Evolutionary conservation across 1,140 invertebrate species (phyloP).

Genomic region (Asobara japonica): DNA sequence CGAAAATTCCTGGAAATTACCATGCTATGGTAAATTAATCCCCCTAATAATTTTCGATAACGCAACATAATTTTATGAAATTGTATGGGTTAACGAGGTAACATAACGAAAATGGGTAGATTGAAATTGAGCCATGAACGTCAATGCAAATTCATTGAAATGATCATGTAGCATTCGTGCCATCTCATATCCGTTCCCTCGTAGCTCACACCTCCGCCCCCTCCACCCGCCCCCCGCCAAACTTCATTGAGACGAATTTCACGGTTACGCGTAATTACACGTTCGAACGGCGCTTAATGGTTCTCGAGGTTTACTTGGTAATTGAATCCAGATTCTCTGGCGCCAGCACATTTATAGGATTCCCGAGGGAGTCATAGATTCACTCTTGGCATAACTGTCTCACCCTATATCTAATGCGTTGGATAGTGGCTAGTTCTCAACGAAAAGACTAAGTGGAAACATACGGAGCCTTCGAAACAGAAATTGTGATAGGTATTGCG

Average conservation of each 20-base stretch:
- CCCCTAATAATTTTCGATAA: no score
- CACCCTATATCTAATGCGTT: background rate
- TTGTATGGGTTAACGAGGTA: background rate
- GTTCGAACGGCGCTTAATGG: conserved; percentile 54
- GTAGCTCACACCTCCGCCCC: background rate
- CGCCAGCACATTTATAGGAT: conserved; percentile 45
- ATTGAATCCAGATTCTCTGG: conserved; percentile 56
- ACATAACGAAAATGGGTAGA: no score
- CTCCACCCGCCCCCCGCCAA: background rate
- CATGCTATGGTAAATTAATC: no score
- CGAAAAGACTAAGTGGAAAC: background rate
- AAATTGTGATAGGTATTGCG: no score
- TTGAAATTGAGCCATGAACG: background rate
- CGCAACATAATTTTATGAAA: background rate
- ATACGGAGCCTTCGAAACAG: background rate
- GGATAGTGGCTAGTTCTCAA: conserved; percentile 1
- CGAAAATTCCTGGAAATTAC: no score
- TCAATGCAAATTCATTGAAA: conserved; percentile 28
- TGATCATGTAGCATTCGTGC: conserved; percentile 2
- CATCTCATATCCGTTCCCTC: background rate
- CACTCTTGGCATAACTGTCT: conserved; percentile 14
- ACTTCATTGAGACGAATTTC: conserved; percentile 41
- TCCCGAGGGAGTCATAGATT: conserved; percentile 42
- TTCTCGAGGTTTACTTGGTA: conserved; percentile 50
- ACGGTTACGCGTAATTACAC: conserved; percentile 57